These are phyloP conservation scores for Laspeyria flexula DNA, from an alignment of 2,888 invertebrate species.

Conservation along the genomic window DNA sequence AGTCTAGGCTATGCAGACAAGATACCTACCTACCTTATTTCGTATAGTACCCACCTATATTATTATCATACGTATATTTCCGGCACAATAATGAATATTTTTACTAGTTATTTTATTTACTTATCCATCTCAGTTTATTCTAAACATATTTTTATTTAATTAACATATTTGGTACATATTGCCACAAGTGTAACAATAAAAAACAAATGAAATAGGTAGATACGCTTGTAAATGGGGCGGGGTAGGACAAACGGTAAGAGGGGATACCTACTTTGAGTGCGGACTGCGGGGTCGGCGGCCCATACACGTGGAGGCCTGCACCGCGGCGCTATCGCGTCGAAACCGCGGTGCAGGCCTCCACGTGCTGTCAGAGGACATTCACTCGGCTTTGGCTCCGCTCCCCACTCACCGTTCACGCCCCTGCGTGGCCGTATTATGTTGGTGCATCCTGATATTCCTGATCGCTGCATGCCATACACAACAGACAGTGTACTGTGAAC, in stretches of 20 bases:
- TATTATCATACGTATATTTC: too few relatives aligned
- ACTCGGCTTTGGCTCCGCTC: conserved; percentile 65
- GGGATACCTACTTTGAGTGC: conserved; percentile 55
- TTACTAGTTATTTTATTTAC: too few relatives aligned
- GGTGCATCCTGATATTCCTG: conserved; percentile 82
- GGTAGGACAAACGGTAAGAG: conserved; percentile 49
- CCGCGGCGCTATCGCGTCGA: conserved; percentile 71
- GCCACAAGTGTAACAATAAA: conserved; percentile 3
- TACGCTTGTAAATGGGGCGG: conserved; percentile 37
- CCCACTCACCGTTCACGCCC: conserved; percentile 58
- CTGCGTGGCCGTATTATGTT: conserved; percentile 67
- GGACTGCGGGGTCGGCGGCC: conserved; percentile 73
- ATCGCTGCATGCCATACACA: conserved; percentile 78
- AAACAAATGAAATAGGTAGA: conserved; percentile 13
- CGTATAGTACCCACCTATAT: too few relatives aligned
- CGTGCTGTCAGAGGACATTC: conserved; percentile 75
- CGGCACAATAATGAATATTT: background rate
- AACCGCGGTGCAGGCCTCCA: conserved; percentile 83
- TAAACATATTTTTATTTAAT: too few relatives aligned
- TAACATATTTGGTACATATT: background rate
- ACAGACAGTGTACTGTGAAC: conserved; percentile 76
- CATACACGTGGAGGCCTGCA: conserved; percentile 83
- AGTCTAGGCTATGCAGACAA: background rate
- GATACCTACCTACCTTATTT: background rate
- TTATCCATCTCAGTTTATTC: too few relatives aligned